These are phyloP conservation scores for Papilio polytes DNA, from an alignment of 1,140 invertebrate genomes.

Conservation along the genomic window DNA sequence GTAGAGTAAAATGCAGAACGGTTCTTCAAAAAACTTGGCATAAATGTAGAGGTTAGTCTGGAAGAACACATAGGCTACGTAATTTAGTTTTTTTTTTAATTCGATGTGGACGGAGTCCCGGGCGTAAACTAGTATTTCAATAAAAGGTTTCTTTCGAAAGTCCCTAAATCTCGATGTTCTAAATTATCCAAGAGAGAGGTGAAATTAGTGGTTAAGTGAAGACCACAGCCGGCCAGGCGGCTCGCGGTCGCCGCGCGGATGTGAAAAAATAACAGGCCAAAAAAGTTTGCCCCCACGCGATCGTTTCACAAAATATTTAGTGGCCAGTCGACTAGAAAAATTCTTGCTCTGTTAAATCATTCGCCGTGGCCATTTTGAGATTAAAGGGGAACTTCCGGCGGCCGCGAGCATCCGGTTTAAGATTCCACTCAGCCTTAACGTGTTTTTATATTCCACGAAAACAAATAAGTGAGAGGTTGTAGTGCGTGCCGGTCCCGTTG, in stretches of 20 bases:
- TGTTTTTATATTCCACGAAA: constrained; percentile 33
- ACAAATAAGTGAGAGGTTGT: constrained; percentile 19
- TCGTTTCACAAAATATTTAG: constrained; percentile 74
- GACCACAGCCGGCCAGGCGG: constrained; percentile 24
- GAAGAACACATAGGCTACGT: too few relatives aligned
- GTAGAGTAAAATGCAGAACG: too few relatives aligned
- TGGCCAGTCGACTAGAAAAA: constrained; percentile 77
- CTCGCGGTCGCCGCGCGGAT: constrained; percentile 26
- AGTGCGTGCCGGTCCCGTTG: constrained; percentile 17
- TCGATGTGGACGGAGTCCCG: too few relatives aligned
- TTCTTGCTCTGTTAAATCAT: constrained; percentile 74
- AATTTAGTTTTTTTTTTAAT: too few relatives aligned
- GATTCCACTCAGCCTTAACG: constrained; percentile 26
- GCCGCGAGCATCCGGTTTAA: constrained; percentile 66
- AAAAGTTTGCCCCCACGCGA: constrained; percentile 66
- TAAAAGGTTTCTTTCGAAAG: not conserved
- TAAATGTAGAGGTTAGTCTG: too few relatives aligned
- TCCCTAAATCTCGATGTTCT: not conserved
- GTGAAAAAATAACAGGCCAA: constrained; percentile 57
- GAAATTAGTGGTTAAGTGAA: constrained; percentile 13
- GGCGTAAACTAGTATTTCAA: not conserved
- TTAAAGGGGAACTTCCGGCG: constrained; percentile 78
- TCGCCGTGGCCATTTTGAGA: constrained; percentile 76
- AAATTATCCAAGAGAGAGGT: constrained; percentile 1
- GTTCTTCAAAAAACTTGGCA: too few relatives aligned